These are phyloP conservation scores for Chloromyia formosa DNA, from an alignment of 2,888 invertebrate species.

Conservation along the genomic window DNA sequence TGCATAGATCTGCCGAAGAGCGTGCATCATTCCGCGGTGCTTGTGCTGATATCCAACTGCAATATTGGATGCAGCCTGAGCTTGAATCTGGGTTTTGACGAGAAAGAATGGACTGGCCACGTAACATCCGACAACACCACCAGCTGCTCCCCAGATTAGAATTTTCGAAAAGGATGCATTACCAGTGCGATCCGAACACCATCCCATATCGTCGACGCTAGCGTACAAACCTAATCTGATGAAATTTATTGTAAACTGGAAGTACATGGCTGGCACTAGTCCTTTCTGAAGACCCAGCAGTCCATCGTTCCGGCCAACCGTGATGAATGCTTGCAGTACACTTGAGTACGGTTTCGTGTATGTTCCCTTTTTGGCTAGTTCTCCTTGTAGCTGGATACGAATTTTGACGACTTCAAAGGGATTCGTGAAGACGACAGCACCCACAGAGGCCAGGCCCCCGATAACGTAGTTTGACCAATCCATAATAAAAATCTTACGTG, in stretches of 20 bases:
- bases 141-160: slow-evolving; percentile 76
- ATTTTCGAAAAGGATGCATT: slow-evolving; percentile 73
- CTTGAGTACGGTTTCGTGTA: slow-evolving; percentile 79
- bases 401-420: slow-evolving; percentile 84
- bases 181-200: slow-evolving; percentile 69
- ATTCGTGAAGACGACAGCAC: slow-evolving; percentile 87
- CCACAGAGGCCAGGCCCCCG: slow-evolving; percentile 81
- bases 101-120: slow-evolving; percentile 88
- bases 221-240: slow-evolving; percentile 75
- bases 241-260: slow-evolving; percentile 89
- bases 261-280: slow-evolving; percentile 82
- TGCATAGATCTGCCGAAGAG: slow-evolving; percentile 69
- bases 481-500: slow-evolving; percentile 50
- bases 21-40: slow-evolving; percentile 73
- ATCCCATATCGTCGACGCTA: slow-evolving; percentile 73
- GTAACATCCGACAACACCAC: slow-evolving; percentile 81
- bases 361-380: slow-evolving; percentile 76
- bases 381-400: slow-evolving; percentile 87
- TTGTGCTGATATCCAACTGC: slow-evolving; percentile 90
- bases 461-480: slow-evolving; percentile 60
- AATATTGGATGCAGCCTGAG: slow-evolving; percentile 70
- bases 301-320: slow-evolving; percentile 84
- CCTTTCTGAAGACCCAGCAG: slow-evolving; percentile 81
- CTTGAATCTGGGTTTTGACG: slow-evolving; percentile 67
- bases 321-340: slow-evolving; percentile 80